phyloP scores from a whole-genome alignment of 2,113 vertebrate species.

The Hystrix cristata region DNA sequence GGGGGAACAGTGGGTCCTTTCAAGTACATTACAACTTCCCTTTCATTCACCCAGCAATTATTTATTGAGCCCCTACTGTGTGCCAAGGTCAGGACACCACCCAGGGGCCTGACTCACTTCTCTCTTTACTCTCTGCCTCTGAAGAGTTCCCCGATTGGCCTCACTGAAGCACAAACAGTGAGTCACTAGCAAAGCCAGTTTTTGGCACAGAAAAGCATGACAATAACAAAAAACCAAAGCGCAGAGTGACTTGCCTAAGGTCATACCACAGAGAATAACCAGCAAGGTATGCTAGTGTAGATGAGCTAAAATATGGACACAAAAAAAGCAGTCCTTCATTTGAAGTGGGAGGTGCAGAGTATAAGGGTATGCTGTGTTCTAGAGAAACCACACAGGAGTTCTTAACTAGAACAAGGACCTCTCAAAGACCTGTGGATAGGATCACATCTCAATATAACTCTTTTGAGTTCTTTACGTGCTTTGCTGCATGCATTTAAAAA shows the following conservation, averaged over 20 bases:
- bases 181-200: slow-evolving; percentile 64
- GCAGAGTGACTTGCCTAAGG: background rate
- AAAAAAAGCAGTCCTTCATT: background rate
- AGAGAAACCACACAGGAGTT: background rate
- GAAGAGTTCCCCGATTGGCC: background rate
- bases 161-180: slow-evolving; percentile 39
- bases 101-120: slow-evolving; percentile 66
- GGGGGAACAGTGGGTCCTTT: slow-evolving; percentile 72
- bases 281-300: background rate
- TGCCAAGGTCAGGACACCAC: slow-evolving; percentile 48
- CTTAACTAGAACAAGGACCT: background rate
- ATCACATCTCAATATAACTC: background rate
- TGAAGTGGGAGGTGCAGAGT: background rate
- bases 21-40: slow-evolving; percentile 43
- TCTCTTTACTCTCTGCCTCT: background rate
- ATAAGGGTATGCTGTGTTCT: background rate
- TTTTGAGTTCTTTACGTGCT: background rate
- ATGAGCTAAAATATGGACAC: background rate
- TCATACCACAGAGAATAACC: background rate
- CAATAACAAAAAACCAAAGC: background rate
- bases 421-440: background rate
- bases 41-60: slow-evolving; percentile 62
- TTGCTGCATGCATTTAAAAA: slow-evolving; percentile 24
- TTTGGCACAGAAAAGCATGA: background rate
- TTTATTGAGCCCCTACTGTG: slow-evolving; percentile 66